Percentiles rank a stretch among this genome's conserved stretches.
Evolutionary conservation across 1,140 invertebrate genomes (phyloP).

Genomic region (Saccostrea echinata): DNA sequence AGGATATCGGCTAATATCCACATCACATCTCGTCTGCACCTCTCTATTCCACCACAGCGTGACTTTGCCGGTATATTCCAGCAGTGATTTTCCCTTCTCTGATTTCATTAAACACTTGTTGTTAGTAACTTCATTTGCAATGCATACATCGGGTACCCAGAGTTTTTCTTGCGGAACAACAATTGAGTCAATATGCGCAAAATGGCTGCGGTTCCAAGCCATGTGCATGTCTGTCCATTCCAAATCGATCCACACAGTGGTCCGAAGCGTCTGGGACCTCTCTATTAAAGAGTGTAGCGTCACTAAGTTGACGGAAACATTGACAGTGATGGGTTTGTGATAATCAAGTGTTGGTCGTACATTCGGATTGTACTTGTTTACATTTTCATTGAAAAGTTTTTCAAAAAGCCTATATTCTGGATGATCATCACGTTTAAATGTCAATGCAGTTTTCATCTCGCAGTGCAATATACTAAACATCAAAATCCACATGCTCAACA

Average conservation of each 20-base stretch:
- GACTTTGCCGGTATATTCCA: slow-evolving; percentile 3
- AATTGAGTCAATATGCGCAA: not conserved
- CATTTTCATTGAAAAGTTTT: not conserved
- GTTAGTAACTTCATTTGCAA: slow-evolving; percentile 32
- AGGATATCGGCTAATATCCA: slow-evolving; percentile 43
- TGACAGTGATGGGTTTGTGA: not conserved
- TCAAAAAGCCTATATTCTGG: not conserved
- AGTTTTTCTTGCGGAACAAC: slow-evolving; percentile 38
- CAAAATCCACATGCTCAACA: no score
- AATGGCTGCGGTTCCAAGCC: slow-evolving; percentile 1
- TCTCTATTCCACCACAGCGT: not conserved
- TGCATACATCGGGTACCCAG: slow-evolving; percentile 42
- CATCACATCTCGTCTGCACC: slow-evolving; percentile 20
- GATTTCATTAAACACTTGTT: slow-evolving; percentile 22
- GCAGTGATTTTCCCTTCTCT: not conserved
- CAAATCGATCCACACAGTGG: slow-evolving; percentile 34
- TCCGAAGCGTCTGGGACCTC: not conserved
- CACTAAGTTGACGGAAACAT: not conserved
- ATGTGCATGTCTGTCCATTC: slow-evolving; percentile 31
- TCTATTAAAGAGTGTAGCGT: not conserved
- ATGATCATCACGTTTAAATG: not conserved
- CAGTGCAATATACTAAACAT: no score
- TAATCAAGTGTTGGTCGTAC: not conserved
- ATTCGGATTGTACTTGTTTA: not conserved
- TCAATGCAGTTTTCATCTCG: no score